Conservation (phyloP, 2,888 invertebrate species). For the Pecten maximus region DNA sequence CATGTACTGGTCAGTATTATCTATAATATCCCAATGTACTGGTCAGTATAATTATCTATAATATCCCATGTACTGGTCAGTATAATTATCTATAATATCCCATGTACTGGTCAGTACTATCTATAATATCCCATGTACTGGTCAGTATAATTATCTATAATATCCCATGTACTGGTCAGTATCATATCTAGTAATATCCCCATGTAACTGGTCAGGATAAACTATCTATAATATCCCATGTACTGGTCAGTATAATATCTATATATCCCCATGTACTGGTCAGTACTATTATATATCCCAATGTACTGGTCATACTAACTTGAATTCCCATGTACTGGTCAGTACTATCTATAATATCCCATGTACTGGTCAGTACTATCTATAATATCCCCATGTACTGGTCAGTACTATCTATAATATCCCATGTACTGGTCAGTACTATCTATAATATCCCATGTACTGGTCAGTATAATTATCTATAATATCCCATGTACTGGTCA, state of each 20-base stretch:
- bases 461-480: conserved; percentile 82
- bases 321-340: too few species aligned
- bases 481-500: background rate
- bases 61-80: background rate
- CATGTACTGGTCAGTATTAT: background rate
- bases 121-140: background rate
- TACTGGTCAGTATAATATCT: conserved; percentile 84
- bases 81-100: background rate
- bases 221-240: conserved; percentile 85
- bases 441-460: conserved; percentile 86
- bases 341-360: background rate
- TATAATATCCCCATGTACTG: conserved; percentile 87
- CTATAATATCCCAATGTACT: background rate
- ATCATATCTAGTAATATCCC: conserved; percentile 85
- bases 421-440: background rate
- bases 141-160: background rate
- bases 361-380: background rate
- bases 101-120: background rate
- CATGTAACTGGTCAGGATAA: conserved; percentile 85
- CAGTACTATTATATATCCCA: conserved; percentile 85
- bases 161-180: background rate
- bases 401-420: conserved; percentile 74
- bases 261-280: background rate
- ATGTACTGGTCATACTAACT: conserved; percentile 85
- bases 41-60: background rate